Evolutionary conservation across 2,888 invertebrate genomes (phyloP).

Genomic region (Orthosia cruda): DNA sequence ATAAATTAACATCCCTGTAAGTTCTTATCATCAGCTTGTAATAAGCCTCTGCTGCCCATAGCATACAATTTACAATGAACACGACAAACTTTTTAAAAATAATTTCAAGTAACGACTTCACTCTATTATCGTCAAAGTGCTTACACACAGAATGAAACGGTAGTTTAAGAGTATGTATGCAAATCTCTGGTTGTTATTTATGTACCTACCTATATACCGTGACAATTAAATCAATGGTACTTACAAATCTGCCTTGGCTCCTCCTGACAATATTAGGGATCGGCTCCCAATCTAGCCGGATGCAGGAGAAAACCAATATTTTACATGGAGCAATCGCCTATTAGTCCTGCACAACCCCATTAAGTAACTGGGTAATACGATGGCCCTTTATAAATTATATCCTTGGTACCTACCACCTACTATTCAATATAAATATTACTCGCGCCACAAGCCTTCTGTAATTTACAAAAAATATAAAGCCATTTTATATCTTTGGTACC

Average conservation of each 20-base stretch:
- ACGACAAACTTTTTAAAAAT: neutral
- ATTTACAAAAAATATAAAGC: neutral
- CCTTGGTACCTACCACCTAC: too few relatives aligned
- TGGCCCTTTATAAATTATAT: too few relatives aligned
- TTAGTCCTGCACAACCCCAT: too few relatives aligned
- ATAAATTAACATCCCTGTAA: neutral
- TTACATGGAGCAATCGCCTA: too few relatives aligned
- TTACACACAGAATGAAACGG: neutral
- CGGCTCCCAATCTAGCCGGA: too few relatives aligned
- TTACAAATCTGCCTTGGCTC: too few relatives aligned
- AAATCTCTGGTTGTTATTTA: neutral
- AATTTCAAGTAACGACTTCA: slow-evolving; percentile 39
- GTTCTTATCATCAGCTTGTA: neutral
- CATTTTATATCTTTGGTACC: neutral
- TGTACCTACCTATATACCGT: neutral
- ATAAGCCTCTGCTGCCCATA: neutral
- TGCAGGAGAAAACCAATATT: too few relatives aligned
- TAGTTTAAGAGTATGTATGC: neutral
- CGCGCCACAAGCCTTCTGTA: neutral
- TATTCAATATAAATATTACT: neutral
- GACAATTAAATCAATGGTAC: neutral
- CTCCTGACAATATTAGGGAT: too few relatives aligned
- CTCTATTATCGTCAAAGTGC: slow-evolving; percentile 9
- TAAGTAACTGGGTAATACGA: too few relatives aligned
- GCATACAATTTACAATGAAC: slow-evolving; percentile 6